phyloP scores from a whole-genome alignment of 2,797 vertebrate species.

The Falco naumanni region DNA sequence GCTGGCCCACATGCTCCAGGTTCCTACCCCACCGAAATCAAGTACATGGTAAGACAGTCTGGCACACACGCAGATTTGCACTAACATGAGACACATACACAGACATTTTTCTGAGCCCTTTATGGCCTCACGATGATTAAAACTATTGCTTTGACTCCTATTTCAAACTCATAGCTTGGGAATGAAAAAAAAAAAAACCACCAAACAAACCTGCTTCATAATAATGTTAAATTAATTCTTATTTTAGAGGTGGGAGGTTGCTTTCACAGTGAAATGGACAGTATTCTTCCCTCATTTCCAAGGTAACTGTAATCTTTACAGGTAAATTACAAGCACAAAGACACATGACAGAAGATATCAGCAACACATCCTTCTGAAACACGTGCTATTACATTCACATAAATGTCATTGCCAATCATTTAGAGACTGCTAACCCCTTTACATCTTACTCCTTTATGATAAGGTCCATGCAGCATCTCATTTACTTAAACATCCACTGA shows the following conservation, averaged over 20 bases:
- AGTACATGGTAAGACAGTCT: not conserved
- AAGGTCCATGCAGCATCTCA: not conserved
- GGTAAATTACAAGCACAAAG: not conserved
- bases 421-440: not conserved
- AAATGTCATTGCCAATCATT: not conserved
- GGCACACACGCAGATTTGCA: not conserved
- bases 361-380: not conserved
- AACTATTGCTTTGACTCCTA: not conserved
- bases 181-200: not conserved
- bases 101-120: not conserved
- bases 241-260: not conserved
- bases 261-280: not conserved
- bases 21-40: not conserved
- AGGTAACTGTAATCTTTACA: not conserved
- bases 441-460: not conserved
- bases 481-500: not conserved
- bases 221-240: not conserved
- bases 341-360: not conserved
- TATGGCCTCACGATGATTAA: not conserved
- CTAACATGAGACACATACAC: rapidly evolving
- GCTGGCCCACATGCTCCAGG: rapidly evolving
- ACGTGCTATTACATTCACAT: rapidly evolving
- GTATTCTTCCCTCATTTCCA: not conserved
- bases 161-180: not conserved
- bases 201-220: not conserved